phyloP scores from a whole-genome alignment of 1,140 invertebrate genomes.

The Drosophila arizonae region DNA sequence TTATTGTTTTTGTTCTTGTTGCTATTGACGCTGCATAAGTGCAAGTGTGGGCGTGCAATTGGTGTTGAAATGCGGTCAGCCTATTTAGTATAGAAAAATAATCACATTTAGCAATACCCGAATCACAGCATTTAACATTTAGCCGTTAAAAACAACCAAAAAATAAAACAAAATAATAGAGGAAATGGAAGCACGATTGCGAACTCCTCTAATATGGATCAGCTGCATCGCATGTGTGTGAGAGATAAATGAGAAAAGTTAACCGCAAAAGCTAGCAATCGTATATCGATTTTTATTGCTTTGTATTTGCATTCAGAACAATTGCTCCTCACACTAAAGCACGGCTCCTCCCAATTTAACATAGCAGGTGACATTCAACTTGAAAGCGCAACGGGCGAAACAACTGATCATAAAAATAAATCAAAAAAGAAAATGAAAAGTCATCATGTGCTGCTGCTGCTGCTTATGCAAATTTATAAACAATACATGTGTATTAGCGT shows the following conservation, averaged over 20 bases:
- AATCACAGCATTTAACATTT: slow-evolving; percentile 40
- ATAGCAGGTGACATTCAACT: slow-evolving; percentile 42
- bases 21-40: slow-evolving; percentile 22
- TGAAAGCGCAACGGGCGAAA: slow-evolving; percentile 2
- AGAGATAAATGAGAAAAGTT: not conserved
- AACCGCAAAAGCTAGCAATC: slow-evolving; percentile 10
- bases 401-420: slow-evolving; percentile 14
- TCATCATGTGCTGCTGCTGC: not conserved
- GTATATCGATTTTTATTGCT: slow-evolving; percentile 28
- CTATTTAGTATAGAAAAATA: slow-evolving; percentile 49
- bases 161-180: not conserved
- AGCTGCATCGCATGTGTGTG: slow-evolving; percentile 4
- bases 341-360: slow-evolving; percentile 11
- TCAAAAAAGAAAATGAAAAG: slow-evolving; percentile 7
- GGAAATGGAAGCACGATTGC: not conserved
- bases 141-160: slow-evolving; percentile 2
- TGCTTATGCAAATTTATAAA: slow-evolving; percentile 28
- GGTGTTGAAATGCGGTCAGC: slow-evolving; percentile 52
- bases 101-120: slow-evolving; percentile 25
- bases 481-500: slow-evolving; percentile 16
- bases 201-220: slow-evolving; percentile 2
- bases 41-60: slow-evolving; percentile 48
- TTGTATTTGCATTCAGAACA: not conserved
- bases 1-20: slow-evolving; percentile 11
- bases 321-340: slow-evolving; percentile 16